Base-by-base conservation (phyloP, 2,113 vertebrate species). In the Semicossyphus pulcher region DNA sequence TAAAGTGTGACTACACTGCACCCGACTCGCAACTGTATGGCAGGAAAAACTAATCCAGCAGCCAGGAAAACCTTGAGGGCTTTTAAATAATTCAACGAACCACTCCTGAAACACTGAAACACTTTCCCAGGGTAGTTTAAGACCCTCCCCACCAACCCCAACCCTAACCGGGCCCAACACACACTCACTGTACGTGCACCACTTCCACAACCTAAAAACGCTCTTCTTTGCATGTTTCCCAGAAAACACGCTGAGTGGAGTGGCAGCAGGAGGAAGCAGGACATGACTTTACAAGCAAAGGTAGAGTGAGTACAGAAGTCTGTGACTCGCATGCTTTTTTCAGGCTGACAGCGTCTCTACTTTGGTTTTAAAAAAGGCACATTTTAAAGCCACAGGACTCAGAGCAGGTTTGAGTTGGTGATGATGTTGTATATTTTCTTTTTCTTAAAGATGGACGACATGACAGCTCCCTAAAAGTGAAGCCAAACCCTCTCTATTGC, bases 51-150 rank as follows among this genome's bases (percentile, higher is more conserved):
- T 32, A 18, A 85, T 81, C 69, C 47, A 31, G 45, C 63, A 51
- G 59, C 56, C 59, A 74, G 76, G 45, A 45, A 75, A 85, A 75
- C 69, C 83, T 54, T 53, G 42, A 79, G 72, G 77, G 49, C 45
- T 25, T 25, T 52, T 89, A 34, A 89, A 91, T 90, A 76, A 90
- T 91, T 89, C 63, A 90, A 61, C 20, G 0, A 26, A 37, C 21
- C 48, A 54, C 64, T 67, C 67, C 76, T 75, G 76, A 85, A 87
- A 90, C 86, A 84, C 76, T 78, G 76, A 69, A 82, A 87, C 60
- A 79, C 88, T 80, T 76, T 86, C 60, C 37, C 53, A 7, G 21
- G 39, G 45, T 52, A 29, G 64, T 54, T 54, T 60, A n/a, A 61
- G 54, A 58, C 39, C 23, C 49, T 45, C 44, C 32, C 11, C 15